Base-by-base conservation (phyloP, 2,797 vertebrate species). In the Acrossocheilus wenchowensis region DNA sequence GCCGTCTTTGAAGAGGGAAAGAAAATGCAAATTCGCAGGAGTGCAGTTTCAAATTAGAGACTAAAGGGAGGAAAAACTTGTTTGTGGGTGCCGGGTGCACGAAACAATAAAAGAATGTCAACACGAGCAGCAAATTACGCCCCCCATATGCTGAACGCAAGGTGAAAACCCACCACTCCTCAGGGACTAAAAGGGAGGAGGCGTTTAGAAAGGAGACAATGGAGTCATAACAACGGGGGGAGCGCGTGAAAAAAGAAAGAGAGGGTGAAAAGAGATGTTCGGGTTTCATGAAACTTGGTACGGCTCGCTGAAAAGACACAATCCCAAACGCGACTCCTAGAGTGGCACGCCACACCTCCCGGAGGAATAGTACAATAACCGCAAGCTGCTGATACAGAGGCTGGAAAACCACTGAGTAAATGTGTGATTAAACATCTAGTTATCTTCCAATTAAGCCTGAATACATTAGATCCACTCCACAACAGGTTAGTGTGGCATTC, bases 321-420 rank as follows among this genome's bases (percentile, higher is more conserved):
- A 74, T 86, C 57, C 54, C 57, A 39, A 36, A 15, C 30, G 17
- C 4, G 78, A 80, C 66, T 80, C 39, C 57, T 43, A 43, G 30
- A 89, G 71, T 52, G 83, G 77, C 80, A 88, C 71, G 80, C 81
- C 88, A 84, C 88, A 81, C 81, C 90, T 90, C 90, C 88, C 90
- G 3, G 57, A 87, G 90, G 87, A 86, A 69, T 75, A 85, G 87
- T 87, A 88, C 90, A 89, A 90, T 90, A 90, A 90, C 88, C 87
- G 34, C 84, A 86, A 87, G 85, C 87, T 85, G 87, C 80, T 87
- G 87, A 88, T 83, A 86, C 64, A 78, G 48, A 83, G 43, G 5
- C 26, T 81, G 84, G 69, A 78, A 52, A 82, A 75, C 81, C 69
- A 64, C 43, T 52, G 85, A 87, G 85, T 87, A 86, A 87, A 88